Evolutionary conservation across 2,888 invertebrate species (phyloP), one percentile per base, ranked within the genome.

Genomic region (Oscheius sp.): DNA sequence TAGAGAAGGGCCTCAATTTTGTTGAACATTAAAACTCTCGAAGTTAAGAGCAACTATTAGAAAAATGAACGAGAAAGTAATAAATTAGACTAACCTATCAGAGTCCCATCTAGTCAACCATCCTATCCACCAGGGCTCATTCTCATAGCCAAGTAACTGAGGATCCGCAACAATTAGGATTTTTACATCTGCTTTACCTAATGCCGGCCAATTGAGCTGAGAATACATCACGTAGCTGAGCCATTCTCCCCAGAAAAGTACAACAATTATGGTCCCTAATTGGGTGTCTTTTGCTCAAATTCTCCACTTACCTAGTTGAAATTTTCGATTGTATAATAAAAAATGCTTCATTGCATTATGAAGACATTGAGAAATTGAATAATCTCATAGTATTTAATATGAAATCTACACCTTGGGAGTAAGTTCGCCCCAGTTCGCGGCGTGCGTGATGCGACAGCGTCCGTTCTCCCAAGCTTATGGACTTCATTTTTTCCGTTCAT

Each of bases 131-230:
- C 91, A 88, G 65, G 89, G 88, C 86, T 93, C 94, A 83, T 92
- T 91, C 42, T 90, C 88, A 78, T 93, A 91, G 0, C 96, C 96
- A 78, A 95, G 91, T 71, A 96, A 91, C 88, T 96, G 96, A 20
- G 96, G 95, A 88, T 96, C 96, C 5, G 95, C 94, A 63, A 88
- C 87, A 4, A 89, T 72, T 27, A 89, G 75, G 4, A 88, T 37
- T 10, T 50, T 52, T 1, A 53, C 20, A 34, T 37, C 39, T 39
- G 23, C 39, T n/a, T 23, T 34, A 6, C 27, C 37, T 17, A 37
- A n/a, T n/a, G 15, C 15, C 12, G 31, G 12, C 69, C 69, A 69
- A 39, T 23, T 17, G 6, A 63, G n/a, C 12, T 6, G 25, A 31
- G 27, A 20, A 25, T 29, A 39, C 27, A 65, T 72, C 53, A 65